phyloP scores from a whole-genome alignment of 2,797 vertebrate genomes.

The Pipistrellus nathusii region DNA sequence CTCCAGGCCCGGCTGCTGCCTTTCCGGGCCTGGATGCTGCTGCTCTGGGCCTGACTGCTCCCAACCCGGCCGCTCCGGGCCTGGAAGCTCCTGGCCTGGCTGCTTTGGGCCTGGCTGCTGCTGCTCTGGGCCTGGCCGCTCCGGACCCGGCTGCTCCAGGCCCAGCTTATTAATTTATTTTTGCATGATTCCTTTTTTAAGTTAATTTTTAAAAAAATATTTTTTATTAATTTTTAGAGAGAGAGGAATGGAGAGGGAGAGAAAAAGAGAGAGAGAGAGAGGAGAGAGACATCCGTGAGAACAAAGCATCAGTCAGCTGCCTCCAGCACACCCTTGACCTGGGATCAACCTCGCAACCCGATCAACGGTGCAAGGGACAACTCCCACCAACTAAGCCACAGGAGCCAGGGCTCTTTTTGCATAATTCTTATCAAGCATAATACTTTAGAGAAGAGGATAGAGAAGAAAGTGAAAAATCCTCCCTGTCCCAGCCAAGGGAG shows the following conservation, averaged over 20 bases:
- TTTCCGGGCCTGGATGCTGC: too few relatives aligned
- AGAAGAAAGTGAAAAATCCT: constrained; percentile 36
- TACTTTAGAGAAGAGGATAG: not conserved
- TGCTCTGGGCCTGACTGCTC: too few relatives aligned
- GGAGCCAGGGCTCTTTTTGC: not conserved
- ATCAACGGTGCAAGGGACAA: not conserved
- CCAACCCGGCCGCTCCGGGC: too few relatives aligned
- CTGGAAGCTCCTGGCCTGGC: too few relatives aligned
- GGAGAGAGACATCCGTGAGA: not conserved
- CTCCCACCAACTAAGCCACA: not conserved
- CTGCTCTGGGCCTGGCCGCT: too few relatives aligned
- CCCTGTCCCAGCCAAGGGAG: not conserved
- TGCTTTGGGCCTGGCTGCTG: too few relatives aligned
- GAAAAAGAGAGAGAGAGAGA: not conserved
- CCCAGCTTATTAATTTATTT: not conserved
- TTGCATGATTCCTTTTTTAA: not conserved
- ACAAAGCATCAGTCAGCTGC: not conserved
- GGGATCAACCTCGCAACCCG: not conserved
- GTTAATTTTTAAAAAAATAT: not conserved
- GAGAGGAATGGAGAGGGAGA: not conserved
- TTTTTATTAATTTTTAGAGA: not conserved
- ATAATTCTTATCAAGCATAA: not conserved
- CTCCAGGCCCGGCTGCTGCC: too few relatives aligned
- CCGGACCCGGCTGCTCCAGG: too few relatives aligned
- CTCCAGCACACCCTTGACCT: not conserved